Evolutionary conservation across 1,140 invertebrate genomes (phyloP), one percentile per base, ranked within the genome.

Genomic region (Mizuhopecten yessoensis): DNA sequence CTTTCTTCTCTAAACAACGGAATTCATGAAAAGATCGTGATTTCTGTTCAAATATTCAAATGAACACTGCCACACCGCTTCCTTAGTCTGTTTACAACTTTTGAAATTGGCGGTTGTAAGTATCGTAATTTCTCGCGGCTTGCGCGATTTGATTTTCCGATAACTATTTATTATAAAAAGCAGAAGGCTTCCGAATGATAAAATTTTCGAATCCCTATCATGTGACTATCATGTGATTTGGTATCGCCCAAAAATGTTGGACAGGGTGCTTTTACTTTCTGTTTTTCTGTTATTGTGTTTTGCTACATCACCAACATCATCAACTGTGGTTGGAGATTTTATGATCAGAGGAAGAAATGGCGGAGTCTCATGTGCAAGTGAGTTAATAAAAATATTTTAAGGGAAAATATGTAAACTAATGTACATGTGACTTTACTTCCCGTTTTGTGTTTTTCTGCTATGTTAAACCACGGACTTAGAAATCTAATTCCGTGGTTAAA

Each of bases 31-130:
- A 49, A 88, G 87, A 49, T 42, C 45, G 75, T 42, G 39, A 39
- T 33, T 36, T 75, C 57, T 75, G 57, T 29, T 75, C 57, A 75
- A 75, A 29, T 75, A 75, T 75, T 75, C 57, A 75, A 75, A 75
- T 75, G 57, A 1, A 45, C n/a, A n/a, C 34, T 34, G 34, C 34
- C 75, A 86, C 87, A 88, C 34, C 42, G 42, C 29, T 13, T 86
- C 57, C 17, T 33, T 34, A 23, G 34, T 75, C 33, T 90, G 86
- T 87, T 86, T 87, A 90, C 89, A 90, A 90, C 34, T 88, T 94
- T 94, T 91, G 89, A 94, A 93, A 90, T 92, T 94, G 93, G 93
- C 93, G 93, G 93, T 94, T 93, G 87, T 36, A 92, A 90, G 75
- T 93, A 88, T 89, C 93, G 93, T 88, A 36, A 42, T 91, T 45